phyloP scores from a whole-genome alignment of 2,797 vertebrate species.

The Brotogeris chrysoptera region DNA sequence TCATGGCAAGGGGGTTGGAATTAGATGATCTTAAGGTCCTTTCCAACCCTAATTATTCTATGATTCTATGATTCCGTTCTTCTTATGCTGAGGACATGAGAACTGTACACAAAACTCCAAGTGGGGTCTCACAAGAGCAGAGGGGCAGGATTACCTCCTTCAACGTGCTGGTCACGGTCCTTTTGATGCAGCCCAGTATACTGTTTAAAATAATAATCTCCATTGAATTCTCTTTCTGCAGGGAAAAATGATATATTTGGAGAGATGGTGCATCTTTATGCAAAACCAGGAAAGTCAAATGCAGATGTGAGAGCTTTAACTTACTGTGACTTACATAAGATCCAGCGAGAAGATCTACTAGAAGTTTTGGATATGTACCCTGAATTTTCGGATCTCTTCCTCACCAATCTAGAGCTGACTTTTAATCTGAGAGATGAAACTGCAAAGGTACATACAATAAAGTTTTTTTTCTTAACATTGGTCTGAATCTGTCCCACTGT shows the following conservation, averaged over 20 bases:
- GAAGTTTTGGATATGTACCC: constrained; percentile 99
- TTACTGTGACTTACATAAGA: constrained; percentile 97
- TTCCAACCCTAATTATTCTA: neutral
- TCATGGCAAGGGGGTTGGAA: neutral
- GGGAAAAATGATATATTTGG: constrained; percentile 99
- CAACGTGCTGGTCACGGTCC: neutral
- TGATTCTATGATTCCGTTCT: neutral
- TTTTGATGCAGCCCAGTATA: neutral
- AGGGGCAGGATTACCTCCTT: neutral
- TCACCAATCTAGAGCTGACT: constrained; percentile 95
- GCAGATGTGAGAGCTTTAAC: constrained; percentile 97
- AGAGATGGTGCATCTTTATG: constrained; percentile 95
- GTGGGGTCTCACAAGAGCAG: neutral
- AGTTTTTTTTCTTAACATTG: neutral
- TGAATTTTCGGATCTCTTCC: constrained; percentile 95
- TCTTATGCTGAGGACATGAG: neutral
- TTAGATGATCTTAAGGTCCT: neutral
- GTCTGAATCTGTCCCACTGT: neutral
- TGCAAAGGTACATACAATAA: constrained; percentile 79
- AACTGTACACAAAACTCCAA: neutral
- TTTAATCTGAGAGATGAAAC: constrained; percentile 95
- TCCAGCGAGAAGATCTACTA: constrained; percentile 93
- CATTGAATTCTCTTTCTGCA: constrained; percentile 64
- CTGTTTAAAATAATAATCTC: neutral
- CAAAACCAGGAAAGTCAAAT: constrained; percentile 95